Conservation (phyloP, 2,797 vertebrate species). For the Remorina albescens region DNA sequence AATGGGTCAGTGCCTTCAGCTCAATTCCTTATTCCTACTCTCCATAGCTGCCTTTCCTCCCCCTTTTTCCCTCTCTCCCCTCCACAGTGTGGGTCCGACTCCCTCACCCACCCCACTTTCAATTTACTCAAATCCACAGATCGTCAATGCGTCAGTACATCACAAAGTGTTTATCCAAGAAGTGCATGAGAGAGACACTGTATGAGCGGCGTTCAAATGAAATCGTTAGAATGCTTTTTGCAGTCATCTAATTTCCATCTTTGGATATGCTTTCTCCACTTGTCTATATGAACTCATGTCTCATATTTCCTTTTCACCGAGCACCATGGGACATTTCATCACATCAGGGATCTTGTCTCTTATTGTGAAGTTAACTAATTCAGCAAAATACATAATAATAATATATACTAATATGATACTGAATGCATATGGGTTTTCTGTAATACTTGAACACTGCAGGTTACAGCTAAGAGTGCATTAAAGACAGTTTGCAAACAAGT, state of each 20-base stretch:
- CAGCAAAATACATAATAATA: too few species aligned
- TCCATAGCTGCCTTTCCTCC: conserved; percentile 16
- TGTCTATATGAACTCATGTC: conserved; percentile 10
- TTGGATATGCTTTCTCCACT: not conserved
- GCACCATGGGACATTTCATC: conserved; percentile 32
- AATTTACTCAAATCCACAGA: conserved; percentile 9
- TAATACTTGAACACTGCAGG: too few species aligned
- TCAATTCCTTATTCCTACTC: conserved; percentile 12
- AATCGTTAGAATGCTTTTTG: conserved; percentile 12
- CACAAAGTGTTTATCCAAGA: conserved; percentile 6
- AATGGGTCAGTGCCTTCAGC: conserved; percentile 27
- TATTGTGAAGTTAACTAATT: not conserved
- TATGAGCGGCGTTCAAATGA: conserved; percentile 1
- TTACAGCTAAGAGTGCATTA: too few species aligned
- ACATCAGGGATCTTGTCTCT: conserved; percentile 19
- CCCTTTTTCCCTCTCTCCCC: not conserved
- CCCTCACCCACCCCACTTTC: conserved; percentile 4
- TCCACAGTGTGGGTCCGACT: not conserved
- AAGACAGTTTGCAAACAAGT: too few species aligned
- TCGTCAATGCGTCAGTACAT: conserved; percentile 17
- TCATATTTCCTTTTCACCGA: conserved; percentile 14
- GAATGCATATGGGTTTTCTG: too few species aligned
- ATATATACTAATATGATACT: too few species aligned
- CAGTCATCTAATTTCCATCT: not conserved
- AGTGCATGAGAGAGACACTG: not conserved